Percentiles rank a stretch among this genome's conserved stretches.
phyloP scores from a whole-genome alignment of 64 coral and sea anemone genomes.

The Stylophora pistillata region DNA sequence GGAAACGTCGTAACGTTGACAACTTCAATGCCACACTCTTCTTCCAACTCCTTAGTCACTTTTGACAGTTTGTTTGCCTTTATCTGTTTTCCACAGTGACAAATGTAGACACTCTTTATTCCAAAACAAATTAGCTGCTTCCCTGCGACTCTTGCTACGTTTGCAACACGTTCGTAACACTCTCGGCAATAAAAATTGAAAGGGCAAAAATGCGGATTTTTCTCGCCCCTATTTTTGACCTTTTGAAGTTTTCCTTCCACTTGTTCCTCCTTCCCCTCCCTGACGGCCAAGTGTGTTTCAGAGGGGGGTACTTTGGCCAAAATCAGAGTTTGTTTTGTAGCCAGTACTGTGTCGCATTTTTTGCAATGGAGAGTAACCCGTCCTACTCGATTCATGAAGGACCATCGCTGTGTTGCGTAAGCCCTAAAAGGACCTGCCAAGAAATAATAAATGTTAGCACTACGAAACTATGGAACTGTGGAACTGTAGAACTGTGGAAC shows the following conservation, averaged over 20 bases:
- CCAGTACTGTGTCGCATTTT: slow-evolving; percentile 36
- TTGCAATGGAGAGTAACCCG: neutral
- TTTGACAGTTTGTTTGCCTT: slow-evolving; percentile 56
- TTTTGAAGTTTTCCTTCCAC: slow-evolving; percentile 39
- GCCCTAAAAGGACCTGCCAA: neutral
- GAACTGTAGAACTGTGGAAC: no score
- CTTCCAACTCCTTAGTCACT: slow-evolving; percentile 31
- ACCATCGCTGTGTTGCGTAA: neutral
- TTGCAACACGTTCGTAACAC: slow-evolving; percentile 38
- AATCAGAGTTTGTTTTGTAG: slow-evolving; percentile 48
- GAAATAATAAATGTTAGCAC: neutral
- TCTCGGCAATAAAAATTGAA: slow-evolving; percentile 54
- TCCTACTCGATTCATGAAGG: neutral
- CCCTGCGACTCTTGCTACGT: slow-evolving; percentile 27
- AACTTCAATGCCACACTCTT: slow-evolving; percentile 51
- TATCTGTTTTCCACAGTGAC: slow-evolving; percentile 17
- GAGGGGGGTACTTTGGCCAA: slow-evolving; percentile 56
- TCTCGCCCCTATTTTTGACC: slow-evolving; percentile 24
- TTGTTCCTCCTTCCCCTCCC: slow-evolving; percentile 1
- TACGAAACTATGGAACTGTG: no score
- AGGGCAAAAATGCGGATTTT: slow-evolving; percentile 46
- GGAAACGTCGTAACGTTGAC: slow-evolving; percentile 12
- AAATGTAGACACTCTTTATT: slow-evolving; percentile 57
- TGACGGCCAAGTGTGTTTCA: slow-evolving; percentile 54
- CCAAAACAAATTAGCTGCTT: slow-evolving; percentile 65